Percentiles rank a stretch among this genome's conserved stretches.
Evolutionary conservation across 2,888 invertebrate genomes (phyloP).

Genomic region (Acanthococcus lagerstroemiae): DNA sequence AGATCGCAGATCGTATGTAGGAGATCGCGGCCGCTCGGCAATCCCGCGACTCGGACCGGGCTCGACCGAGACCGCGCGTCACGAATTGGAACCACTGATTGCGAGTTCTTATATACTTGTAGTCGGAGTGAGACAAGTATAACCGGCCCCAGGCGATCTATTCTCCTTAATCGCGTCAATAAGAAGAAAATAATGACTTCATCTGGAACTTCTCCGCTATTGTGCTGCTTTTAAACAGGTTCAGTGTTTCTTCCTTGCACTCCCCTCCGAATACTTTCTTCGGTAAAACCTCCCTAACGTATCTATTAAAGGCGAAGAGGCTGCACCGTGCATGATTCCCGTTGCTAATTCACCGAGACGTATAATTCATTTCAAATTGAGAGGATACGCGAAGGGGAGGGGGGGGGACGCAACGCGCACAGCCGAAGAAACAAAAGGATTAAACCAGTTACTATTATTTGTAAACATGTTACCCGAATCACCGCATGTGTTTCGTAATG

Average conservation of each 20-base stretch:
- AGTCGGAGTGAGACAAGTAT: conserved; percentile 6
- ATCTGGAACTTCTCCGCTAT: conserved; percentile 29
- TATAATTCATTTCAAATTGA: conserved; percentile 19
- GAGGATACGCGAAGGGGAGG: background rate
- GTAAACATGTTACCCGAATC: background rate
- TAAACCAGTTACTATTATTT: conserved; percentile 3
- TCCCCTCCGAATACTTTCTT: conserved; percentile 21
- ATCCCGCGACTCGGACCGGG: too few relatives aligned
- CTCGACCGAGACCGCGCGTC: too few relatives aligned
- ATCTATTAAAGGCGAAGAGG: conserved; percentile 26
- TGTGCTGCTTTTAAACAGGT: conserved; percentile 28
- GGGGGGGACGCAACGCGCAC: background rate
- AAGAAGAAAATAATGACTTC: conserved; percentile 31
- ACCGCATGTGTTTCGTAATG: too few relatives aligned
- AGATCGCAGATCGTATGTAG: too few relatives aligned
- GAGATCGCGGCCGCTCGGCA: too few relatives aligned
- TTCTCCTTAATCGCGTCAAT: conserved; percentile 31
- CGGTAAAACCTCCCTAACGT: conserved; percentile 24
- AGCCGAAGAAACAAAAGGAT: background rate
- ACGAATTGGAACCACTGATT: background rate
- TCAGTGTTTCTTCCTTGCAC: background rate
- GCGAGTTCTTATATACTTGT: background rate
- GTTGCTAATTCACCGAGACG: conserved; percentile 17
- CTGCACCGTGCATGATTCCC: conserved; percentile 21
- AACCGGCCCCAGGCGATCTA: conserved; percentile 23